Conservation (phyloP, 2,888 invertebrate genomes). For the Chironomus riparius region DNA sequence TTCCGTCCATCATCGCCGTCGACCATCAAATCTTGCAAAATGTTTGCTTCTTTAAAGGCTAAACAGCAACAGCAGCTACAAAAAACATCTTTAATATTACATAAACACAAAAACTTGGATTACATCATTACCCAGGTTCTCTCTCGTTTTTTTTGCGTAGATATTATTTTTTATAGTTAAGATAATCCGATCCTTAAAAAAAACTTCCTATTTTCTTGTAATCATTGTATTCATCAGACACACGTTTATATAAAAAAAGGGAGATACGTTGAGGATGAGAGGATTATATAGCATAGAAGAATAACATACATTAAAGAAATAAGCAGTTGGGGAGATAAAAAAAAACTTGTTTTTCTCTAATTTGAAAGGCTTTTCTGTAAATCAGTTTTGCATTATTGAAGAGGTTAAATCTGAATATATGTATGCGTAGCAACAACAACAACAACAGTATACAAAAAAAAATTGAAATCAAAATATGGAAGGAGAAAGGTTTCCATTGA, state of each 20-base stretch:
- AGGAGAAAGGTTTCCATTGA: not conserved
- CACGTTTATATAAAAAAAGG: not conserved
- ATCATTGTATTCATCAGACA: not conserved
- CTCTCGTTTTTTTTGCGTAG: too few species aligned
- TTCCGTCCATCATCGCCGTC: too few species aligned
- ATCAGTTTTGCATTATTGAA: conserved; percentile 21
- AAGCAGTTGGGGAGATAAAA: not conserved
- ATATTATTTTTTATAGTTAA: too few species aligned
- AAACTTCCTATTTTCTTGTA: too few species aligned
- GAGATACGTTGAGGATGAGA: not conserved
- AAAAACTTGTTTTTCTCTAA: not conserved
- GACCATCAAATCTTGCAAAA: too few species aligned
- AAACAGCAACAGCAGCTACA: too few species aligned
- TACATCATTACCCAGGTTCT: too few species aligned
- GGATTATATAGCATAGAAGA: not conserved
- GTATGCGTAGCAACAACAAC: not conserved
- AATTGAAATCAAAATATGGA: not conserved
- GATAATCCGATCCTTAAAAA: too few species aligned
- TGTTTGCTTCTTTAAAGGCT: too few species aligned
- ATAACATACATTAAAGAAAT: not conserved
- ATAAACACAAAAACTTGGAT: too few species aligned
- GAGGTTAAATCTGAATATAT: conserved; percentile 15
- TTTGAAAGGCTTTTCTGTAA: not conserved
- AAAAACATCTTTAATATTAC: too few species aligned
- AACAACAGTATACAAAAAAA: too few species aligned